phyloP scores from a whole-genome alignment of 2,797 vertebrate genomes.

The Neosilurus hyrtlii region DNA sequence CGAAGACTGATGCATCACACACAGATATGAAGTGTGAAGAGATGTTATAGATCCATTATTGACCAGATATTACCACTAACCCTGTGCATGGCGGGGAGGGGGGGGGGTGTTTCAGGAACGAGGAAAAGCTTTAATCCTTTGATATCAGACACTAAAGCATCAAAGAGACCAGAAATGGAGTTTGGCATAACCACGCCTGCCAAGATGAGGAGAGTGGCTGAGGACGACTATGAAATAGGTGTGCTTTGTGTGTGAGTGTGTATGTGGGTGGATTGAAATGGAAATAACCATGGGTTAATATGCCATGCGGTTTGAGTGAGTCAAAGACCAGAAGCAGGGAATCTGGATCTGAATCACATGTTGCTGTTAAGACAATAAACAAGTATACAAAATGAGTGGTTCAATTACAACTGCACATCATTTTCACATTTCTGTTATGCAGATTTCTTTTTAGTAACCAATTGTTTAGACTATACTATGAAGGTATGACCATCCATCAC shows the following conservation, averaged over 20 bases:
- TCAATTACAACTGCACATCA: not conserved
- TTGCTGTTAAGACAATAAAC: not conserved
- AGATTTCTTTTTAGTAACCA: not conserved
- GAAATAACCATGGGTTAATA: not conserved
- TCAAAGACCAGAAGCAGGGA: not conserved
- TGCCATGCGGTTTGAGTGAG: not conserved
- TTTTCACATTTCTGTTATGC: not conserved
- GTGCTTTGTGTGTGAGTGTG: conserved; percentile 52
- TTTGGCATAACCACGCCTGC: conserved; percentile 96
- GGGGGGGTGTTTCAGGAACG: conserved; percentile 75
- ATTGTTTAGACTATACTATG: not conserved
- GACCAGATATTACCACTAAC: too few relatives aligned
- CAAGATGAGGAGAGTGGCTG: conserved; percentile 96
- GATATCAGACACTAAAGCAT: conserved; percentile 96
- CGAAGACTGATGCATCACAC: conserved; percentile 63
- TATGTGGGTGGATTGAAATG: too few relatives aligned
- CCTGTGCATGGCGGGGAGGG: too few relatives aligned
- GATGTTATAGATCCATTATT: not conserved
- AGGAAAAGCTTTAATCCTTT: conserved; percentile 99
- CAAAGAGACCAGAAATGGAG: conserved; percentile 97
- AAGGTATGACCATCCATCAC: not conserved
- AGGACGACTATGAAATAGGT: conserved; percentile 98
- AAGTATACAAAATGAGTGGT: not conserved
- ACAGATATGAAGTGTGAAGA: not conserved
- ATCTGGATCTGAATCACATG: not conserved